phyloP scores from a whole-genome alignment of 2,888 invertebrate species.

The Proisotoma minuta region DNA sequence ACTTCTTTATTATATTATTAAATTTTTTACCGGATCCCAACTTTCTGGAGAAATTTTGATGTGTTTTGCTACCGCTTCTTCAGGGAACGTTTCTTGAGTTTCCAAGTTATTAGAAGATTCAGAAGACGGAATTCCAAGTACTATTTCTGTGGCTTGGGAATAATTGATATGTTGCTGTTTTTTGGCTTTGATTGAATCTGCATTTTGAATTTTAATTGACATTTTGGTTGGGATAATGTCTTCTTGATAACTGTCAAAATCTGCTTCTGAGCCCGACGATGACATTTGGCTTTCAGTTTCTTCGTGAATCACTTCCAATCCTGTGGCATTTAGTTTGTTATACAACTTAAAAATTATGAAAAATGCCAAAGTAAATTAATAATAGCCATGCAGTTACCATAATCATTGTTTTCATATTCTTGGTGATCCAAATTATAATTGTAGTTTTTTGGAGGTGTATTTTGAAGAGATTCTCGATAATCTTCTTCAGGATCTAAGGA shows the following conservation, averaged over 20 bases:
- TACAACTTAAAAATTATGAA: neutral
- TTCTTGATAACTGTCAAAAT: constrained; percentile 42
- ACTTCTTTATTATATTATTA: neutral
- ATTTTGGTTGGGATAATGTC: constrained; percentile 35
- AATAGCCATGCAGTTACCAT: constrained; percentile 31
- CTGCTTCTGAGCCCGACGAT: constrained; percentile 17
- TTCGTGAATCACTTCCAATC: constrained; percentile 47
- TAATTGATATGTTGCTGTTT: too few species aligned
- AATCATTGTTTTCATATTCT: constrained; percentile 40
- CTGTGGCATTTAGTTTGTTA: too few species aligned
- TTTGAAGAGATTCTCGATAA: neutral
- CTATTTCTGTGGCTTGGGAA: too few species aligned
- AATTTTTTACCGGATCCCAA: constrained; percentile 45
- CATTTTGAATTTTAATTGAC: too few species aligned
- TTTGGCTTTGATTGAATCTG: too few species aligned
- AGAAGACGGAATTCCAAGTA: too few species aligned
- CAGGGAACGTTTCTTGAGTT: constrained; percentile 18
- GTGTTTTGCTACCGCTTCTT: constrained; percentile 44
- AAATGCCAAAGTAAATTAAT: neutral
- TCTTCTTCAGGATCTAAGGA: constrained; percentile 29
- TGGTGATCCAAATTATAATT: constrained; percentile 37
- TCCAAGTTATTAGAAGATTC: too few species aligned
- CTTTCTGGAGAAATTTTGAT: constrained; percentile 46
- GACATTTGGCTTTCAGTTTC: constrained; percentile 48
- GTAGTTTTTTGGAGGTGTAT: constrained; percentile 36